phyloP scores from a whole-genome alignment of 2,113 vertebrate genomes.

The Laticauda colubrina region DNA sequence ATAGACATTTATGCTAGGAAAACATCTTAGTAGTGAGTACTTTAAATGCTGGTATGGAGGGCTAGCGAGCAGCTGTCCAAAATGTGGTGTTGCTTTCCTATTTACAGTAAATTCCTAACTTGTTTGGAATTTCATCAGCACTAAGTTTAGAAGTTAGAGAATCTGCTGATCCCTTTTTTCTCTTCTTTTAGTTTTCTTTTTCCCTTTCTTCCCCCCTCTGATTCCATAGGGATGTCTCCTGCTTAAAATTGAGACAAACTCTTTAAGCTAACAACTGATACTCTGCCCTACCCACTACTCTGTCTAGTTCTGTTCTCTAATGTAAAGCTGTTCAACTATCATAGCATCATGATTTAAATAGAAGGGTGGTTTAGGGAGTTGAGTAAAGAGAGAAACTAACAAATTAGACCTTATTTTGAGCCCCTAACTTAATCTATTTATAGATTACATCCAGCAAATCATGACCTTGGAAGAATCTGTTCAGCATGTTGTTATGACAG shows the following conservation, averaged over 20 bases:
- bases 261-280: background rate
- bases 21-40: background rate
- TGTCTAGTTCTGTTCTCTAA: background rate
- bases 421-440: constrained; percentile 23
- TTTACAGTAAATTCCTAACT: background rate
- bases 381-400: background rate
- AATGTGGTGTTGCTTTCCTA: background rate
- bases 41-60: background rate
- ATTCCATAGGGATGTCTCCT: background rate
- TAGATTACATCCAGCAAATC: constrained; percentile 91
- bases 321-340: background rate
- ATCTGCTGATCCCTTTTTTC: background rate
- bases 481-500: constrained; percentile 90
- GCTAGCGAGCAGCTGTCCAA: background rate
- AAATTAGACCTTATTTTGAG: background rate
- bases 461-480: constrained; percentile 90
- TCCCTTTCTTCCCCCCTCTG: background rate
- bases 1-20: background rate
- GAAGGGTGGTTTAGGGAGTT: background rate
- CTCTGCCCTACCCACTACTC: background rate
- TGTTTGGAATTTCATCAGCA: background rate
- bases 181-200: background rate
- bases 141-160: background rate
- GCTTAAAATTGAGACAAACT: background rate
- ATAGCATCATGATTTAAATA: background rate